Conservation (phyloP, 2,797 vertebrate genomes). For the Coilia nasus region DNA sequence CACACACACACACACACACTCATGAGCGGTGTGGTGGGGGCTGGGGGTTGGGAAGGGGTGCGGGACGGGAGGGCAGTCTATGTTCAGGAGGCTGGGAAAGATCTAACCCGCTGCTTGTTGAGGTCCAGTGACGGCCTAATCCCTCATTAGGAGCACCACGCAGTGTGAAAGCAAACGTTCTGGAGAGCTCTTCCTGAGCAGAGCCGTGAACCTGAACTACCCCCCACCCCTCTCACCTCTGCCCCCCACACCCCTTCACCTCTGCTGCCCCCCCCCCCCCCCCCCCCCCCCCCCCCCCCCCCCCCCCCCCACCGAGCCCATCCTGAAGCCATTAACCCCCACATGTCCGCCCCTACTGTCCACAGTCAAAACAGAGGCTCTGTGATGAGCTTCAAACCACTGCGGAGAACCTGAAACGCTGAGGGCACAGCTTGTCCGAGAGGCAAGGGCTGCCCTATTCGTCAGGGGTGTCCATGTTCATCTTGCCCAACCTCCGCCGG, state of each 20-base stretch:
- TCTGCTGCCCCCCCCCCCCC: neutral
- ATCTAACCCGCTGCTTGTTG: conserved; percentile 13
- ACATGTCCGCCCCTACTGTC: neutral
- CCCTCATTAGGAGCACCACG: conserved; percentile 22
- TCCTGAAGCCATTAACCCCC: conserved; percentile 21
- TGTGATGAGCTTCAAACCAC: neutral
- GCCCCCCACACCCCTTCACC: neutral
- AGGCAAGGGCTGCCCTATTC: neutral
- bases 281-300: neutral
- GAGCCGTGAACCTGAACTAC: conserved; percentile 11
- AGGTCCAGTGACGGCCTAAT: conserved; percentile 23
- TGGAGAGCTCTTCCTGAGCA: conserved; percentile 1
- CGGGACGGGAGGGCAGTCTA: neutral
- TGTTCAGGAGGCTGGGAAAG: conserved; percentile 18
- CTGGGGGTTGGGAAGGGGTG: neutral
- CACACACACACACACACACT: too few species aligned
- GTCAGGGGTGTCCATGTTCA: neutral
- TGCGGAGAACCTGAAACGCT: neutral
- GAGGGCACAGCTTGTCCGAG: neutral
- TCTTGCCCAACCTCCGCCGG: neutral
- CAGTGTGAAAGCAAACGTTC: conserved; percentile 22
- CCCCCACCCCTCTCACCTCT: neutral
- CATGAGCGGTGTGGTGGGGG: neutral
- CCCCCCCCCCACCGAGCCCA: neutral
- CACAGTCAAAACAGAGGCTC: conserved; percentile 19